Conservation (phyloP, 1,140 invertebrate genomes). For the Archegozetes longisetosus region DNA sequence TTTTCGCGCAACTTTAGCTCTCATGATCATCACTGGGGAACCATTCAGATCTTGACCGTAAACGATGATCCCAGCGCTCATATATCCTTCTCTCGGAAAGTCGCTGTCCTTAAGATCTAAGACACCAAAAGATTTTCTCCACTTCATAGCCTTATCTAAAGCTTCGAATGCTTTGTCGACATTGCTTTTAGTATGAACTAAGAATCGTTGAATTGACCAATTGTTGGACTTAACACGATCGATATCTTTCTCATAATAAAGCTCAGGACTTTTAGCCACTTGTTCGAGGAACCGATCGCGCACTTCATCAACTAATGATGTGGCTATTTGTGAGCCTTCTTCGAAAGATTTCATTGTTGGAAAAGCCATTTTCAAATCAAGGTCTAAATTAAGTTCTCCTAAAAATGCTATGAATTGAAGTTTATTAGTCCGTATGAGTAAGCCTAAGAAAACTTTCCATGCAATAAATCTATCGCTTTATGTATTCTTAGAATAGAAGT, state of each 20-base stretch:
- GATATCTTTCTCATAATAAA: background rate
- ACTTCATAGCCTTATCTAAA: background rate
- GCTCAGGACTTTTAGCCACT: background rate
- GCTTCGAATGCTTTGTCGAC: background rate
- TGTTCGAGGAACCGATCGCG: background rate
- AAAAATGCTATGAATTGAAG: no score
- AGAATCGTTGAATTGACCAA: background rate
- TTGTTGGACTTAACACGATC: background rate
- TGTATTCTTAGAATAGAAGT: no score
- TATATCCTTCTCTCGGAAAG: background rate
- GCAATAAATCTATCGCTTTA: no score
- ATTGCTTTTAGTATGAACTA: background rate
- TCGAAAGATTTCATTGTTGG: no score
- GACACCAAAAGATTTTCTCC: background rate
- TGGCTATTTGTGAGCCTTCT: no score
- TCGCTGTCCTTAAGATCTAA: background rate
- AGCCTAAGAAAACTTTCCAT: no score
- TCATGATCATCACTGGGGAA: background rate
- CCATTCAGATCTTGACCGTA: background rate
- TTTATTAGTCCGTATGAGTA: no score
- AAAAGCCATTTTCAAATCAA: no score
- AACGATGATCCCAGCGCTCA: background rate
- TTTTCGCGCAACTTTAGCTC: background rate
- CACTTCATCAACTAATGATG: background rate
- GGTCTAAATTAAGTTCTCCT: no score